Conservation (phyloP, 2,113 vertebrate species). For the Sinocyclocheilus rhinocerous region DNA sequence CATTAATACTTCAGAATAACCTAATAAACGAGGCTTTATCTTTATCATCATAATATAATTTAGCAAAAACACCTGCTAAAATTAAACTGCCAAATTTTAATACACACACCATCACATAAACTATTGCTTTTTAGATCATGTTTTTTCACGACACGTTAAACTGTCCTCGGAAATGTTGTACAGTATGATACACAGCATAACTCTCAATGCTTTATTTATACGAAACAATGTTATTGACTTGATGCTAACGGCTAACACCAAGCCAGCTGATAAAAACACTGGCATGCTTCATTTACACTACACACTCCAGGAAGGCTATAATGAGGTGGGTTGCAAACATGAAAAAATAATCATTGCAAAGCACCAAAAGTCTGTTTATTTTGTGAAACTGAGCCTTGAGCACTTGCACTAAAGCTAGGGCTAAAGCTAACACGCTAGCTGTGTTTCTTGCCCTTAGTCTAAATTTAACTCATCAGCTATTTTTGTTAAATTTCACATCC, state of each 20-base stretch:
- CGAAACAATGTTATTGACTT: not conserved
- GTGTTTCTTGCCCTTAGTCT: not conserved
- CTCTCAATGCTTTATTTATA: not conserved
- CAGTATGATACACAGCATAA: not conserved
- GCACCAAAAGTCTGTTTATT: not conserved
- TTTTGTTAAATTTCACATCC: not conserved
- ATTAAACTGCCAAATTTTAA: no score
- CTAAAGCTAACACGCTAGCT: conserved; percentile 16
- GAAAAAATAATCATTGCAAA: not conserved
- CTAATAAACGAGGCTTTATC: not conserved
- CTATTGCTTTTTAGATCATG: not conserved
- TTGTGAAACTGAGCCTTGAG: not conserved
- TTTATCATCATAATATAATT: not conserved
- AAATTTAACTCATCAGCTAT: conserved; percentile 38
- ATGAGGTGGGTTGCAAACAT: not conserved
- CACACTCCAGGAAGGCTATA: no score
- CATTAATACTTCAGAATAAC: not conserved
- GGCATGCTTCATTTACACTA: not conserved
- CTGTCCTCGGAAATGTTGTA: not conserved
- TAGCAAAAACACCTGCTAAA: no score
- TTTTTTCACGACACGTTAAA: no score
- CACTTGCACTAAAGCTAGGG: not conserved
- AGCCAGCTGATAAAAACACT: conserved; percentile 8
- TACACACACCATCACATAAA: not conserved
- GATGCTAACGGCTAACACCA: conserved; percentile 22